These are phyloP conservation scores for Chelon auratus DNA, from an alignment of 2,797 vertebrate species.

Conservation along the genomic window DNA sequence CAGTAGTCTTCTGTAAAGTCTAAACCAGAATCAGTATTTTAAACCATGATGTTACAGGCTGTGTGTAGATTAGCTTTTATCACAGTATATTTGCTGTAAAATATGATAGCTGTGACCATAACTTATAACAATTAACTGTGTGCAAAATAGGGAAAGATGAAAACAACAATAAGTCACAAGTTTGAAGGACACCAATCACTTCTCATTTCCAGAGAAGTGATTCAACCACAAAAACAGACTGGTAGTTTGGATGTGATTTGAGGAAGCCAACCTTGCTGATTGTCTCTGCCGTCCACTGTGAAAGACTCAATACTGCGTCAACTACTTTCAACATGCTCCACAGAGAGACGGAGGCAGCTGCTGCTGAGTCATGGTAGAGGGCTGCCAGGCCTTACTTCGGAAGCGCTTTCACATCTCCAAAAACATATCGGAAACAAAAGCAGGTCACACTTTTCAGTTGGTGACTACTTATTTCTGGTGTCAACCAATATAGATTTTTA, in stretches of 20 bases:
- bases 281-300: neutral
- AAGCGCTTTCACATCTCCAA: neutral
- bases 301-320: neutral
- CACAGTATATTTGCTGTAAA: neutral
- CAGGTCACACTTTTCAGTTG: neutral
- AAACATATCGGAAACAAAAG: neutral
- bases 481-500: neutral
- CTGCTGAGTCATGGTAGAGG: conserved; percentile 38
- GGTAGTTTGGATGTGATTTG: no score
- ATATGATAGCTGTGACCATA: neutral
- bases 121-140: neutral
- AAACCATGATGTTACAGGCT: neutral
- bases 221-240: no score
- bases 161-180: neutral
- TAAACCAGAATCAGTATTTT: neutral
- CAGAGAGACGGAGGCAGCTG: neutral
- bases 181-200: neutral
- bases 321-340: neutral
- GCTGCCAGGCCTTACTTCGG: neutral
- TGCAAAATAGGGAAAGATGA: neutral
- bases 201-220: no score
- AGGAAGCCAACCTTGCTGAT: no score
- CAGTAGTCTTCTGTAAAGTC: neutral
- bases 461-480: neutral
- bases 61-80: neutral